Base-by-base conservation (phyloP, 35 echinoderm and acorn worm genomes). In the Acanthaster planci region DNA sequence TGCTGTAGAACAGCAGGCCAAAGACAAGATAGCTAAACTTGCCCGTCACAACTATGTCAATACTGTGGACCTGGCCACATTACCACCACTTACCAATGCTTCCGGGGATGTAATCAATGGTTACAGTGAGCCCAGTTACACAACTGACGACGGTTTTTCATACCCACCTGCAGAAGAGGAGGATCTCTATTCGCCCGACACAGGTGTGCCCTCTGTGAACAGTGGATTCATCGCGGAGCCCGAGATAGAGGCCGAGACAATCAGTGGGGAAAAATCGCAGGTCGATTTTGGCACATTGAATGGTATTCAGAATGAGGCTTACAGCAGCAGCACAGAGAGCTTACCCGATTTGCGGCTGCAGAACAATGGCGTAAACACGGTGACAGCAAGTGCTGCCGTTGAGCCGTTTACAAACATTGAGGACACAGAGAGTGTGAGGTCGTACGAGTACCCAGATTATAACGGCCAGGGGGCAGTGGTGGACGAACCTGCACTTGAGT, bases 1-100 rank as follows among this genome's bases (percentile, higher is more conserved):
- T 31, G 96, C 96, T 15, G 89, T 91, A 7, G 92, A 99, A 40
- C 85, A 91, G 51, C 92, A 99, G 79, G 79, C 92, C 1, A 67
- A 80, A 53, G 86, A 90, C 54, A 93, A 89, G 38, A 67, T 99
- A 17, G 92, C 85, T 36, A 82, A 89, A 55, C 80, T 99, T 38
- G 81, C 96, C 5, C 81, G 80, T 7, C 77, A 91, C 27, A 88
- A 99, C 60, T 91, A 91, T 55, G 92, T 99, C 8, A 39, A 78
- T 8, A 40, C 86, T 38, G 77, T 88, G 38, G 96, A 99, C 60
- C 60, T 99, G 35, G 38, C 82, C 22, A 79, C 52, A 10, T 55
- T 92, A 27, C 89, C 78, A 87, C 85, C 78, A 55, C 35, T 72
- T 35, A 76, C 84, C 47, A 54, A 89, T 36, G 76, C 81, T 79